Conservation (phyloP, 2,113 vertebrate genomes). For the Noctilio leporinus region DNA sequence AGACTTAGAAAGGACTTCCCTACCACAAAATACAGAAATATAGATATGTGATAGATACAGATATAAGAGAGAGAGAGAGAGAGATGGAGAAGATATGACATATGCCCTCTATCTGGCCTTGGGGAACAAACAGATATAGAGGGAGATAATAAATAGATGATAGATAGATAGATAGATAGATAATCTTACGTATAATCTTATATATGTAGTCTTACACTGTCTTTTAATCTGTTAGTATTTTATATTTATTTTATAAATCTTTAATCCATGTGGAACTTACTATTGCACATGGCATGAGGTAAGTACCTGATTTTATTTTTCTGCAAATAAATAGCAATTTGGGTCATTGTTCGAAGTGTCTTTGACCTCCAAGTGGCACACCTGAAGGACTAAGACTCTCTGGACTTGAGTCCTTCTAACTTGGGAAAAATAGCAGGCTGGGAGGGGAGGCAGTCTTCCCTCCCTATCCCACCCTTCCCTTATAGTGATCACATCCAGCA, state of each 20-base stretch:
- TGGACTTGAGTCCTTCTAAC: background rate
- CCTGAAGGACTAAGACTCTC: background rate
- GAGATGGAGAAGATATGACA: background rate
- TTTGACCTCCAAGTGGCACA: background rate
- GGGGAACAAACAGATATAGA: background rate
- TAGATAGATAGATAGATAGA: background rate
- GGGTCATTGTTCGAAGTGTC: background rate
- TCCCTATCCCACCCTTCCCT: background rate
- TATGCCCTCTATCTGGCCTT: background rate
- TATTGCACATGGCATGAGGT: background rate
- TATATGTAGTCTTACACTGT: background rate
- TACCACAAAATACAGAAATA: background rate
- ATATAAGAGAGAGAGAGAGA: too few relatives aligned
- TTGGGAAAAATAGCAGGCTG: background rate
- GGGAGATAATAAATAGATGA: background rate
- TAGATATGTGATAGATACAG: background rate
- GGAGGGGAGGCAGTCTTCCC: background rate
- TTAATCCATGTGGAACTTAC: background rate
- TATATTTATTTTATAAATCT: background rate
- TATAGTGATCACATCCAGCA: background rate
- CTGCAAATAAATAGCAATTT: background rate
- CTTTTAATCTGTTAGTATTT: background rate
- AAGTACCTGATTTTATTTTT: background rate
- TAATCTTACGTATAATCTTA: background rate
- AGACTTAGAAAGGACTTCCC: background rate